Conservation (phyloP, 2,888 invertebrate species). For the Microplitis deprimator region DNA sequence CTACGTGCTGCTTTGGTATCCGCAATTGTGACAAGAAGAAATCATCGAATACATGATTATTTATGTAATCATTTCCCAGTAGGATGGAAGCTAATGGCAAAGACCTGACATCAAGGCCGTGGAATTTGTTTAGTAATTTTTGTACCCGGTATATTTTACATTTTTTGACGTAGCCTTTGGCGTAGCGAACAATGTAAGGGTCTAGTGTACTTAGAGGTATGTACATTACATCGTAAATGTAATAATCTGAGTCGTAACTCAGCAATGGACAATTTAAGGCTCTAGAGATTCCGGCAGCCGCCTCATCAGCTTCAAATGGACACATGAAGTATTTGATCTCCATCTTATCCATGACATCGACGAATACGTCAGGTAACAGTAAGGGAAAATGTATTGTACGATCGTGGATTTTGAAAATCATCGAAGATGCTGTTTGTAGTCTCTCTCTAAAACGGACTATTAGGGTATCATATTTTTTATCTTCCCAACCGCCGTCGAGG, state of each 20-base stretch:
- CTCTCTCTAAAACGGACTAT: slow-evolving; percentile 76
- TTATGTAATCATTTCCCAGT: slow-evolving; percentile 92
- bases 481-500: slow-evolving; percentile 86
- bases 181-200: slow-evolving; percentile 64
- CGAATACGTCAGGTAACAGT: slow-evolving; percentile 82
- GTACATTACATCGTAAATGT: slow-evolving; percentile 86
- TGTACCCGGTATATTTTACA: slow-evolving; percentile 84
- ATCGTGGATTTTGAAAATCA: slow-evolving; percentile 74
- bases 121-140: slow-evolving; percentile 78
- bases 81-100: slow-evolving; percentile 87
- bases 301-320: slow-evolving; percentile 91
- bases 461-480: slow-evolving; percentile 80
- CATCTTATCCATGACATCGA: slow-evolving; percentile 78
- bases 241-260: slow-evolving; percentile 96
- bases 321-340: slow-evolving; percentile 81
- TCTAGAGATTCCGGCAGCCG: slow-evolving; percentile 86
- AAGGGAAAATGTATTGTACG: slow-evolving; percentile 81
- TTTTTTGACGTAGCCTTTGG: slow-evolving; percentile 71
- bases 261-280: slow-evolving; percentile 87
- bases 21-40: slow-evolving; percentile 78
- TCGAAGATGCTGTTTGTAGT: slow-evolving; percentile 74
- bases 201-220: slow-evolving; percentile 83
- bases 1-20: slow-evolving; percentile 69
- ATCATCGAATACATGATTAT: slow-evolving; percentile 77
- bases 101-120: slow-evolving; percentile 78